Base-by-base conservation (phyloP, 2,888 invertebrate genomes). In the Nomada ruficornis region DNA sequence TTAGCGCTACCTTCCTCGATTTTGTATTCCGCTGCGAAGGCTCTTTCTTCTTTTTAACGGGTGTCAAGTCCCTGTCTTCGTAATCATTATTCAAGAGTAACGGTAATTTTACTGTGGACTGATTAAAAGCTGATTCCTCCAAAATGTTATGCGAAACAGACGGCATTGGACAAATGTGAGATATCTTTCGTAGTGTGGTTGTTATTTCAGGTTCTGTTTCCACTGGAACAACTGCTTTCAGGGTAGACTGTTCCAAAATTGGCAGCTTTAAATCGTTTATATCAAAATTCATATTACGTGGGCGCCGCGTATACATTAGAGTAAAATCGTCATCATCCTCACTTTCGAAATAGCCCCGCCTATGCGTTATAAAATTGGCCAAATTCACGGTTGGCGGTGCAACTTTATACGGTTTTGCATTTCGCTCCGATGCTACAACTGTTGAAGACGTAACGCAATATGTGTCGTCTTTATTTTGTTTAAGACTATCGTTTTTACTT, bases 311-410 rank as follows among this genome's bases (percentile, higher is more conserved):
- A 26, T 83, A 69, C 78, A 93, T 87, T 10, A 93, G 71, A 0
- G 93, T 93, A 52, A 90, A 93, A 42, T 93, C 93, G 18, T 93
- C 93, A 1, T 91, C 88, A 4, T 90, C 89, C 18, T 86, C 76
- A 63, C 36, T 54, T 44, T 81, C 59, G 0, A 80, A 65, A 29
- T 73, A 82, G 2, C 88, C 85, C 42, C 93, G 86, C 54, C 89
- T 78, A 26, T 80, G 77, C 5, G 88, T 91, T 2, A 91, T 78
- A 62, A 89, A 91, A 42, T 68, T 73, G 11, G 57, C 23, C 1
- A 85, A 26, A 74, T 85, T 88, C 29, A 60, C 10, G 2, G 76
- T 55, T 18, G 70, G 44, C 0, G 60, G 26, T 9, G 77, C 60
- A 7, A 2, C 15, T 54, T 68, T 65, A 18, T 23, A 26, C 11